Conservation (phyloP, 2,113 vertebrate genomes). For the Laticauda colubrina region DNA sequence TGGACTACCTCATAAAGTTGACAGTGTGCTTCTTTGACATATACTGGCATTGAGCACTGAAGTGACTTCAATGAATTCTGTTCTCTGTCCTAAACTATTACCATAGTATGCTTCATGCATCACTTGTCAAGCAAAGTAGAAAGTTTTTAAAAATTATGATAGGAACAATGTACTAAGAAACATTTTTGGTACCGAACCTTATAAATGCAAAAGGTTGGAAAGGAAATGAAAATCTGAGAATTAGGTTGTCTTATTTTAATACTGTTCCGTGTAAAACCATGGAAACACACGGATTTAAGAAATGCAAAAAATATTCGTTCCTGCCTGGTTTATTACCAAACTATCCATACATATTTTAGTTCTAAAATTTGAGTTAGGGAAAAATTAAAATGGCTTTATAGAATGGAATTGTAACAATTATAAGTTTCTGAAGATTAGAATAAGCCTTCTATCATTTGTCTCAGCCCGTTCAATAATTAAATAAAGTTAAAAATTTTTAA, state of each 20-base stretch:
- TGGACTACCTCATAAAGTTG: not conserved
- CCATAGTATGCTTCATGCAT: not conserved
- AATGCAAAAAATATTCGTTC: not conserved
- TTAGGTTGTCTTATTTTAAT: not conserved
- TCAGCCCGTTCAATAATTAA: not conserved
- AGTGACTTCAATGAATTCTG: not conserved
- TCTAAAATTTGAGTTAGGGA: not conserved
- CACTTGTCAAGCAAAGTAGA: not conserved
- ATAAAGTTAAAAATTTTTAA: not conserved
- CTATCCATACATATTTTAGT: not conserved
- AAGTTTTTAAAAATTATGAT: not conserved
- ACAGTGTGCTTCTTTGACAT: not conserved
- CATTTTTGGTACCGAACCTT: not conserved
- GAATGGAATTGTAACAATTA: not conserved
- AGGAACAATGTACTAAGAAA: not conserved
- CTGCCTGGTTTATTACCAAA: not conserved
- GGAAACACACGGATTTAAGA: not conserved
- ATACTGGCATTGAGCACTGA: not conserved
- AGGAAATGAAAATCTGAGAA: not conserved
- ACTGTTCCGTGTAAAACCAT: not conserved
- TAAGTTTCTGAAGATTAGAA: not conserved
- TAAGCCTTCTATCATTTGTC: not conserved
- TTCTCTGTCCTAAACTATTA: not conserved
- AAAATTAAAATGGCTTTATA: not conserved
- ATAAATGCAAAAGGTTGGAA: not conserved